These are phyloP conservation scores for Cygnus atratus DNA, from an alignment of 2,113 vertebrate genomes.

Conservation along the genomic window DNA sequence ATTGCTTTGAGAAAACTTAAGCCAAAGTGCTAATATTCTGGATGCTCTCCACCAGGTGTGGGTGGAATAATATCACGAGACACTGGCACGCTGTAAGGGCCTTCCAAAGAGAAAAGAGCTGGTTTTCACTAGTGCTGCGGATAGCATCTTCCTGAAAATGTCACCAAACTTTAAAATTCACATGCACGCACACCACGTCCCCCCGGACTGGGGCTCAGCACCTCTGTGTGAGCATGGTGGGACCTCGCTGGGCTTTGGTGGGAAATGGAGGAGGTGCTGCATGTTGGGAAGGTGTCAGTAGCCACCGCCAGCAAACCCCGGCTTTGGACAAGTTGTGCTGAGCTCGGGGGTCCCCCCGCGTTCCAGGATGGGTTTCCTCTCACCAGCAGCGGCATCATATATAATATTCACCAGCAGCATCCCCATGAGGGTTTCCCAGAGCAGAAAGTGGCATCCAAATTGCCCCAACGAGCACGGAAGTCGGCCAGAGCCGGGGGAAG, in stretches of 20 bases:
- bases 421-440: not conserved
- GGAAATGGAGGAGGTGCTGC: not conserved
- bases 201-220: fast-evolving
- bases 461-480: not conserved
- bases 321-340: not conserved
- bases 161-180: not conserved
- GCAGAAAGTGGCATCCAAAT: not conserved
- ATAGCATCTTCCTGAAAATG: not conserved
- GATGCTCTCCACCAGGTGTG: fast-evolving
- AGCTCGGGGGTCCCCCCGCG: not conserved
- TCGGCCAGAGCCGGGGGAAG: not conserved
- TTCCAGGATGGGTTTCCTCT: not conserved
- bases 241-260: fast-evolving
- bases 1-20: not conserved
- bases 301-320: not conserved
- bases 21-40: not conserved
- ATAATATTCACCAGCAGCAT: not conserved
- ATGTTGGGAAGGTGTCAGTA: not conserved
- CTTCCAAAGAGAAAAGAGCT: not conserved
- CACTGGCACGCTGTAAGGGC: not conserved
- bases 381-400: not conserved
- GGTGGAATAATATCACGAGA: not conserved
- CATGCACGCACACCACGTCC: fast-evolving
- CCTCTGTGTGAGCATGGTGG: not conserved
- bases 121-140: not conserved